Percentiles rank a stretch among this genome's conserved stretches.
These are phyloP conservation scores for Heliconius nattereri DNA, from an alignment of 1,140 invertebrate genomes.

Conservation along the genomic window DNA sequence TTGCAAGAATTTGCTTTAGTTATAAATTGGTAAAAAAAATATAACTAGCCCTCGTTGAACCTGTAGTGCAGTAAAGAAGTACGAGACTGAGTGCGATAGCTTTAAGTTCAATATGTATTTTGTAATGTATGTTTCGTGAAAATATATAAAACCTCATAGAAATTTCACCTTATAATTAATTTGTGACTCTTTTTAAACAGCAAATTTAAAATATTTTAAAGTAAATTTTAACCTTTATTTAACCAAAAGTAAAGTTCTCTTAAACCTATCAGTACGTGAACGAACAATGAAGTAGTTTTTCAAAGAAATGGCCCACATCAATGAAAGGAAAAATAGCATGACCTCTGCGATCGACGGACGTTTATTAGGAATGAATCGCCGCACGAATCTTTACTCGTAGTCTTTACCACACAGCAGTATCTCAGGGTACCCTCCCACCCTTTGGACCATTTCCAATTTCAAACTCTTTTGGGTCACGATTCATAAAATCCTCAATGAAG, in stretches of 20 bases:
- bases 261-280: background rate
- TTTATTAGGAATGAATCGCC: conserved; percentile 45
- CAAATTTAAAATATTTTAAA: no score
- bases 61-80: background rate
- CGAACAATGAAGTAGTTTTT: conserved; percentile 7
- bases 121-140: no score
- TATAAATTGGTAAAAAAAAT: background rate
- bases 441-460: conserved; percentile 44
- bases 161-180: background rate
- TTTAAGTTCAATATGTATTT: no score
- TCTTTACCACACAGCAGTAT: conserved; percentile 39
- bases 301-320: conserved; percentile 9
- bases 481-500: conserved; percentile 40
- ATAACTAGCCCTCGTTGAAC: no score
- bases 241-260: background rate
- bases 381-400: conserved; percentile 34
- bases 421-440: conserved; percentile 40
- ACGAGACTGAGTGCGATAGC: background rate
- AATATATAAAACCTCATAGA: no score
- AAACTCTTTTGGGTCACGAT: conserved; percentile 39
- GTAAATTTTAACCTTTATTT: background rate
- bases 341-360: conserved; percentile 35
- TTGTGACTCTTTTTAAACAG: no score
- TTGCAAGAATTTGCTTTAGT: background rate
- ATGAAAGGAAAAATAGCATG: conserved; percentile 28